A percentile compares a stretch with the other conserved stretches of the same genome.
Conservation (phyloP, 2,113 vertebrate species). For the Neogale vison region DNA sequence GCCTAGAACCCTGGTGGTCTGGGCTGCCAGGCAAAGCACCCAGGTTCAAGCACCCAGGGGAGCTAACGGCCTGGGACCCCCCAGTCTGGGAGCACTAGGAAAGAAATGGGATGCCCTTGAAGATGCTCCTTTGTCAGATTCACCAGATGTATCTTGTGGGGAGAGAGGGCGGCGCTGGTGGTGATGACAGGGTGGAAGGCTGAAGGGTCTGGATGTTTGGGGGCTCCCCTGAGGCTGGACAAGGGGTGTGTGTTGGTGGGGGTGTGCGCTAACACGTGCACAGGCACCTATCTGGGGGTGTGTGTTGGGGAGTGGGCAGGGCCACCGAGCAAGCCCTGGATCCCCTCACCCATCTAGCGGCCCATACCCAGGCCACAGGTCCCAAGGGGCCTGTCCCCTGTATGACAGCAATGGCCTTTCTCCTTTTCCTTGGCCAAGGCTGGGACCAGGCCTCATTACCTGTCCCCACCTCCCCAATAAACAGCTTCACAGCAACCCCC, state of each 20-base stretch:
- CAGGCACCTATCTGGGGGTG: fast-evolving
- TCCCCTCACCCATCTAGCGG: neutral
- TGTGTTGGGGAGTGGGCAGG: neutral
- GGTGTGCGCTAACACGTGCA: neutral
- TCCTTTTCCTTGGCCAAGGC: neutral
- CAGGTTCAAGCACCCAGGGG: neutral
- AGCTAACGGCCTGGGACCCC: fast-evolving
- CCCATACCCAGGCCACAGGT: neutral
- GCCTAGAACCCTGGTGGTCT: neutral
- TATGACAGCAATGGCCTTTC: neutral
- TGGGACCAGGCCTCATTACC: conserved; percentile 49
- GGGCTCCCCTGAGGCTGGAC: neutral
- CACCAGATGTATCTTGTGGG: neutral
- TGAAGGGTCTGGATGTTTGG: neutral
- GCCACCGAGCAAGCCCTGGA: neutral
- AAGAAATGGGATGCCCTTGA: fast-evolving
- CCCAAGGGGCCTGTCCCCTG: neutral
- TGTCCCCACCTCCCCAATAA: conserved; percentile 51
- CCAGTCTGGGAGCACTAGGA: neutral
- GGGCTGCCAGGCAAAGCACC: neutral
- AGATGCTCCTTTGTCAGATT: neutral
- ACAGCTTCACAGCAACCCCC: conserved; percentile 8
- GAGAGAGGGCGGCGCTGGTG: neutral
- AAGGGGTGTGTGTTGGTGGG: fast-evolving
- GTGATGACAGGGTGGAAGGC: too few relatives aligned